phyloP scores from a whole-genome alignment of 1,140 invertebrate species.

The Hyphantria cunea region DNA sequence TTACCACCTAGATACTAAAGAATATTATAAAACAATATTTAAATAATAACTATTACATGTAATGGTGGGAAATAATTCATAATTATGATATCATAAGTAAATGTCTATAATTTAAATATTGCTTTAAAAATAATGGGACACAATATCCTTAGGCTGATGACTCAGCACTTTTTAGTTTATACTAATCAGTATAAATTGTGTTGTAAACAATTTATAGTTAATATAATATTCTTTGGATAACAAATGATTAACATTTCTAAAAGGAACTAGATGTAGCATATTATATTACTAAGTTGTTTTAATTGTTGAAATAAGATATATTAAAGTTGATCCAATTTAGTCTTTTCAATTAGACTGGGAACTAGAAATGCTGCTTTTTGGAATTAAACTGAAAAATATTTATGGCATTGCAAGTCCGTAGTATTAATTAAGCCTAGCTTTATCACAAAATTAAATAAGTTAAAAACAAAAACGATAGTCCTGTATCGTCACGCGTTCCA shows the following conservation, averaged over 20 bases:
- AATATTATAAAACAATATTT: constrained; percentile 76
- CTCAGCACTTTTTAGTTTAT: constrained; percentile 57
- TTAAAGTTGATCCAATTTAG: constrained; percentile 29
- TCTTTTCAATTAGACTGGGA: constrained; percentile 40
- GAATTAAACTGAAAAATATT: constrained; percentile 57
- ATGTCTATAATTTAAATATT: constrained; percentile 74
- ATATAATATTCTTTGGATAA: constrained; percentile 80
- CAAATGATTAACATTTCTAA: constrained; percentile 77
- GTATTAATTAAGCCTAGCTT: constrained; percentile 68
- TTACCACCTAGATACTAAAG: constrained; percentile 59
- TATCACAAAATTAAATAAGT: constrained; percentile 76
- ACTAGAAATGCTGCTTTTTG: constrained; percentile 68
- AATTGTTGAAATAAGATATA: constrained; percentile 25
- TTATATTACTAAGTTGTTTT: constrained; percentile 63
- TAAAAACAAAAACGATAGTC: constrained; percentile 61
- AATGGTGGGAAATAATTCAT: constrained; percentile 73
- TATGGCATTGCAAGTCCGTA: constrained; percentile 69
- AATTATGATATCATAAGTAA: constrained; percentile 53
- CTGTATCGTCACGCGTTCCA: constrained; percentile 63
- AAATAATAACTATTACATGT: constrained; percentile 70
- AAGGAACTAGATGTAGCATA: constrained; percentile 75
- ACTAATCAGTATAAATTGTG: constrained; percentile 60
- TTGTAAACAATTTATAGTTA: constrained; percentile 66
- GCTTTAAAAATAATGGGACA: constrained; percentile 62
- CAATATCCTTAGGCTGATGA: constrained; percentile 49